Percentiles rank a stretch among this genome's conserved stretches.
These are phyloP conservation scores for Limnephilus rhombicus DNA, from an alignment of 2,888 invertebrate genomes.

Conservation along the genomic window DNA sequence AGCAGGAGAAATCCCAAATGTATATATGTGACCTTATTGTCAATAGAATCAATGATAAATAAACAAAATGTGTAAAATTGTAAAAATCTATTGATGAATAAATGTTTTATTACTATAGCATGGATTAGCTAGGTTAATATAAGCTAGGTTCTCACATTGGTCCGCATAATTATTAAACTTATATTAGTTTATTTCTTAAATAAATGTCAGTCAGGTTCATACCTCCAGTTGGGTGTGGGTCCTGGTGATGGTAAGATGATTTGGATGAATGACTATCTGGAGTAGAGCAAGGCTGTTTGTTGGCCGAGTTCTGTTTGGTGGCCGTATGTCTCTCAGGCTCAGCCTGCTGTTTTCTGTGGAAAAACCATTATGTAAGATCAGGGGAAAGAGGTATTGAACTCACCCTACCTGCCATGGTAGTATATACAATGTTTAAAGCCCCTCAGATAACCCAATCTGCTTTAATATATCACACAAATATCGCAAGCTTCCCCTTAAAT, in stretches of 20 bases:
- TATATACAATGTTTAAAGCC: too few species aligned
- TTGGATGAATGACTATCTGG: slow-evolving; percentile 65
- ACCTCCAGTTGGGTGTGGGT: slow-evolving; percentile 55
- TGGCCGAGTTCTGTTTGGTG: slow-evolving; percentile 70
- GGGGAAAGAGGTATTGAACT: not conserved
- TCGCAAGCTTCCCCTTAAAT: too few species aligned
- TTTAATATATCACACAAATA: too few species aligned
- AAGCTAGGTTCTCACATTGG: not conserved
- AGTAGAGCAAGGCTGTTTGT: slow-evolving; percentile 64
- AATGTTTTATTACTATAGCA: too few species aligned
- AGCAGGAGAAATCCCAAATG: too few species aligned
- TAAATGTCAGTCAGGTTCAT: not conserved
- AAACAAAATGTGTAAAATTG: too few species aligned
- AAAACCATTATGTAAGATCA: not conserved
- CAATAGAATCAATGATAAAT: too few species aligned
- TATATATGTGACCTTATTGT: too few species aligned
- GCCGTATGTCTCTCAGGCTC: slow-evolving; percentile 75
- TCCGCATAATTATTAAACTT: not conserved
- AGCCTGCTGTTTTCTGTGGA: slow-evolving; percentile 73
- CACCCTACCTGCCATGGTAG: not conserved
- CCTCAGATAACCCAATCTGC: too few species aligned
- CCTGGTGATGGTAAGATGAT: slow-evolving; percentile 63
- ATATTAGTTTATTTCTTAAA: not conserved
- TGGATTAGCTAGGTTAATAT: too few species aligned
- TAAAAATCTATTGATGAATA: too few species aligned